Conservation (phyloP, 2,888 invertebrate species). For the Macroteleia sp. region DNA sequence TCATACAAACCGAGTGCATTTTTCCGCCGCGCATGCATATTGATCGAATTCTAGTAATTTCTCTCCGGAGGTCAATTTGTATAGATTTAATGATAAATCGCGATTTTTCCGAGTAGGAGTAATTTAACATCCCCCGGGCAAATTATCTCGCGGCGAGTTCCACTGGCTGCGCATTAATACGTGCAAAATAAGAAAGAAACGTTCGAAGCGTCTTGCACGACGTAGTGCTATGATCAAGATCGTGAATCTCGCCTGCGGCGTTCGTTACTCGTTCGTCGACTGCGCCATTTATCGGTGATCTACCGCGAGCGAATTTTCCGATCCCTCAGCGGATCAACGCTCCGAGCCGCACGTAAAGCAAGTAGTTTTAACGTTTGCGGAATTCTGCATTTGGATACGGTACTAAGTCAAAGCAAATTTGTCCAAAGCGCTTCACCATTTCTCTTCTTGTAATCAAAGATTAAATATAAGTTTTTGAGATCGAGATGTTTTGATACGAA, state of each 20-base stretch:
- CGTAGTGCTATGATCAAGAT: conserved; percentile 75
- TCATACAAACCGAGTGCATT: conserved; percentile 9
- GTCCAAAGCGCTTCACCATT: no score
- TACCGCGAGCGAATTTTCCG: conserved; percentile 75
- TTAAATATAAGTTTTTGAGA: no score
- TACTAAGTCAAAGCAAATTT: neutral
- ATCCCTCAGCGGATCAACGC: conserved; percentile 67
- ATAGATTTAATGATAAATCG: conserved; percentile 53
- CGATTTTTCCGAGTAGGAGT: conserved; percentile 61
- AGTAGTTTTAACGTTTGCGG: conserved; percentile 26
- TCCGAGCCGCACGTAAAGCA: conserved; percentile 58
- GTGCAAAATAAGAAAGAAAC: conserved; percentile 68
- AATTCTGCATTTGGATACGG: conserved; percentile 23
- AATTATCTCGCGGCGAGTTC: conserved; percentile 71
- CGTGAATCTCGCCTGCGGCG: conserved; percentile 71
- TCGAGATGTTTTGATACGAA: no score
- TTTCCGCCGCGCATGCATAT: conserved; percentile 41
- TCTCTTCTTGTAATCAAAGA: no score
- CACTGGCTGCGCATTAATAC: conserved; percentile 69
- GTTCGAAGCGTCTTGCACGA: conserved; percentile 72
- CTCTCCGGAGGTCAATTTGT: conserved; percentile 38
- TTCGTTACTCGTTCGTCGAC: conserved; percentile 72
- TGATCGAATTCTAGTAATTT: conserved; percentile 41
- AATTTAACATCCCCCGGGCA: conserved; percentile 66
- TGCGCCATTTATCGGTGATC: conserved; percentile 79